Conservation (phyloP, 2,113 vertebrate genomes). For the Panurus biarmicus region DNA sequence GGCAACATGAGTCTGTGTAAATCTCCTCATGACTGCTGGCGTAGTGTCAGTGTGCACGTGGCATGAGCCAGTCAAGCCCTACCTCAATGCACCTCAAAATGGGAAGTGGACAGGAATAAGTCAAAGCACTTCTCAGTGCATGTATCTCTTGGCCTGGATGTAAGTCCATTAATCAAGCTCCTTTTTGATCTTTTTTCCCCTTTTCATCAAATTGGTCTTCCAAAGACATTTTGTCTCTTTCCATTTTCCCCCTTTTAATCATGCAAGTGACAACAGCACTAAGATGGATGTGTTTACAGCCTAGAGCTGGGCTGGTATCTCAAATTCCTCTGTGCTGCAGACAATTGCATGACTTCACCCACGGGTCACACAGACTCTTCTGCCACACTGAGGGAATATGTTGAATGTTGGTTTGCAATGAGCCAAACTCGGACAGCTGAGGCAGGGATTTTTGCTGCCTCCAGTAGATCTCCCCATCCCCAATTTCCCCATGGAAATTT, state of each 20-base stretch:
- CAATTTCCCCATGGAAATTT: neutral
- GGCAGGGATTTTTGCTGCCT: neutral
- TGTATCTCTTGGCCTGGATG: neutral
- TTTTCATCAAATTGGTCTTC: neutral
- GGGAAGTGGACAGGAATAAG: neutral
- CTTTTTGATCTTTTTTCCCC: neutral
- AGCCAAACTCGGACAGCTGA: neutral
- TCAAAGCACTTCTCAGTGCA: neutral
- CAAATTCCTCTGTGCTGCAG: neutral
- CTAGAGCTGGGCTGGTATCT: neutral
- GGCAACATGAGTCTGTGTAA: neutral
- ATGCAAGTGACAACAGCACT: neutral
- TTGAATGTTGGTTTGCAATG: neutral
- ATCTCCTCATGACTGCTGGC: neutral
- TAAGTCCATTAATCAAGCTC: neutral
- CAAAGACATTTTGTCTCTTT: neutral
- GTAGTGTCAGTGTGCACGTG: fast-evolving
- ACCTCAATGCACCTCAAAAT: neutral
- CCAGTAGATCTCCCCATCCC: neutral
- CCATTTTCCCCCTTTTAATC: neutral
- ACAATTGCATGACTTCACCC: slow-evolving; percentile 19
- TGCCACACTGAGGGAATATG: neutral
- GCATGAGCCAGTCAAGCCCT: neutral
- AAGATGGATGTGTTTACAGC: slow-evolving; percentile 40
- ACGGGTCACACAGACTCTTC: neutral